Evolutionary conservation across 2,113 vertebrate genomes (phyloP).

Genomic region (Forbesichthys agassizii): DNA sequence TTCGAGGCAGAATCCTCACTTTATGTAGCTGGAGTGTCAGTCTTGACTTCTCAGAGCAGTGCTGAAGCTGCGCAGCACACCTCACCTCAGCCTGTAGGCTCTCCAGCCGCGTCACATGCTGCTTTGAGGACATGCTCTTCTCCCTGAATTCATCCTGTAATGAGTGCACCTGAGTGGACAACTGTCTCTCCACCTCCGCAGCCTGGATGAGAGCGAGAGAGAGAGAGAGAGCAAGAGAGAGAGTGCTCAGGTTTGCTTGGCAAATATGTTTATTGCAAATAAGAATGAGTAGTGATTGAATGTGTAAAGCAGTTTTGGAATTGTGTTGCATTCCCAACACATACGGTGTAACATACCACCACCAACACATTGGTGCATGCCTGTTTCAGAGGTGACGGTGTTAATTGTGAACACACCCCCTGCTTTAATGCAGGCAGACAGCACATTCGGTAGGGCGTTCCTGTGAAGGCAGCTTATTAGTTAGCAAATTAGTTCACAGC

Average conservation of each 20-base stretch:
- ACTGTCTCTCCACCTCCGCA: constrained; percentile 91
- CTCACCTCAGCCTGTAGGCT: constrained; percentile 94
- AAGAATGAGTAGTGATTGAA: background rate
- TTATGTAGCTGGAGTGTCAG: too few species aligned
- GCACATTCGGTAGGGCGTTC: constrained; percentile 7
- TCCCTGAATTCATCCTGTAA: constrained; percentile 94
- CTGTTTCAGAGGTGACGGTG: background rate
- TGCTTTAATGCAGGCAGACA: constrained; percentile 21
- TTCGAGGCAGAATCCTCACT: too few species aligned
- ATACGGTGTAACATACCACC: background rate
- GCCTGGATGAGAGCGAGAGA: constrained; percentile 74
- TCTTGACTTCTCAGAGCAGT: background rate
- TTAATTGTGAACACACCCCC: constrained; percentile 12
- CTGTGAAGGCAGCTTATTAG: constrained; percentile 12
- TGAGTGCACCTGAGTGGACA: constrained; percentile 93
- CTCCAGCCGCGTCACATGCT: constrained; percentile 93
- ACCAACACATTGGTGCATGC: too few species aligned
- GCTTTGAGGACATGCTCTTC: constrained; percentile 90
- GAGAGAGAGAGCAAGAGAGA: constrained; percentile 5
- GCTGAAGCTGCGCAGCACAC: background rate
- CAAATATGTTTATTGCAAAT: background rate
- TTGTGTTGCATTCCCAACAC: background rate
- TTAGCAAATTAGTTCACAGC: constrained; percentile 15
- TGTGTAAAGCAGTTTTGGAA: background rate
- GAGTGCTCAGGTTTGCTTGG: background rate